Evolutionary conservation across 2,888 invertebrate species (phyloP).

Genomic region (Tenthredo scrophulariae): DNA sequence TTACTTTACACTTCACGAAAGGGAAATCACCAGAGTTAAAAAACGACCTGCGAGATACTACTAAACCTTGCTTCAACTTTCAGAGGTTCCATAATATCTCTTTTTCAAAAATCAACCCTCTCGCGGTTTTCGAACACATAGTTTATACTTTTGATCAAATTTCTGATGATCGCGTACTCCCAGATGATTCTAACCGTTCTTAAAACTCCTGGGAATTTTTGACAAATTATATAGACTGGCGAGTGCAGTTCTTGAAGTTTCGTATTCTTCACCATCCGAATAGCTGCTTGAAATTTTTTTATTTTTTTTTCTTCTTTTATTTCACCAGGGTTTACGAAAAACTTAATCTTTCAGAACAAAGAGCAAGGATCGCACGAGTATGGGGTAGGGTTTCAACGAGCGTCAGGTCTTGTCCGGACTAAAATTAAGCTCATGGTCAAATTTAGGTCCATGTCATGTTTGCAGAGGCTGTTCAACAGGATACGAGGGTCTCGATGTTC

Average conservation of each 20-base stretch:
- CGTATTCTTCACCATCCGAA: background rate
- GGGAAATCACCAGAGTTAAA: background rate
- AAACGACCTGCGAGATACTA: background rate
- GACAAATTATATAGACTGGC: too few relatives aligned
- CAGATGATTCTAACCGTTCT: too few relatives aligned
- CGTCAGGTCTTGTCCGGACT: background rate
- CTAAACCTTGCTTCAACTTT: background rate
- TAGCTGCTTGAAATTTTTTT: background rate
- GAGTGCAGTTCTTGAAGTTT: background rate
- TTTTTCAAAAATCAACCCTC: background rate
- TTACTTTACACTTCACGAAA: background rate
- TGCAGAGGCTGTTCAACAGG: background rate
- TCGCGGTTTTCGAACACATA: background rate
- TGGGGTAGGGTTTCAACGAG: background rate
- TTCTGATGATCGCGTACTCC: too few relatives aligned
- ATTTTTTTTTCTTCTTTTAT: too few relatives aligned
- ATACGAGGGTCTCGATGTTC: conserved; percentile 5
- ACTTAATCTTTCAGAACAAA: background rate
- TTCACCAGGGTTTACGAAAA: background rate
- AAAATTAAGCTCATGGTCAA: conserved; percentile 26
- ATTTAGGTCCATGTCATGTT: conserved; percentile 40
- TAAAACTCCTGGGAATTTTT: too few relatives aligned
- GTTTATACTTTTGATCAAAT: too few relatives aligned
- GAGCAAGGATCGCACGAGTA: too few relatives aligned
- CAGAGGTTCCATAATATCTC: background rate